Evolutionary conservation across 1,140 invertebrate species (phyloP).

Genomic region (Drosophila bipectinata): DNA sequence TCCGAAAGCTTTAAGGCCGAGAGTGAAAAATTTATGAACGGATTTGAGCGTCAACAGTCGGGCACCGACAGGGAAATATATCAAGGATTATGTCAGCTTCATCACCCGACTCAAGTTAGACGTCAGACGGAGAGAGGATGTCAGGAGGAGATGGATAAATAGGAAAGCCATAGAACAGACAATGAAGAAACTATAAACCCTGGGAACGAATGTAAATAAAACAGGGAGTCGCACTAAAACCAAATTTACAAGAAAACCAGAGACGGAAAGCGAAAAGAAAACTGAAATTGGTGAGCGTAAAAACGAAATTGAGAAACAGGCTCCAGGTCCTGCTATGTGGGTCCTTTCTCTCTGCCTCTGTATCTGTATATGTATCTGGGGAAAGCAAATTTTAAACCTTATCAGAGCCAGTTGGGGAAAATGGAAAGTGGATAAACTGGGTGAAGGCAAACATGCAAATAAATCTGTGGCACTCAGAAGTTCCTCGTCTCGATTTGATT

Average conservation of each 20-base stretch:
- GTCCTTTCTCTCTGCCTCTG: too few species aligned
- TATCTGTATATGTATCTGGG: not conserved
- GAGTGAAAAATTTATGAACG: slow-evolving; percentile 21
- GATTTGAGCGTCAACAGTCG: slow-evolving; percentile 44
- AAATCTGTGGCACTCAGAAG: slow-evolving; percentile 38
- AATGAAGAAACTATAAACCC: slow-evolving; percentile 30
- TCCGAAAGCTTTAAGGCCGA: slow-evolving; percentile 19
- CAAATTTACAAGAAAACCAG: slow-evolving; percentile 27
- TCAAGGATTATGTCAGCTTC: slow-evolving; percentile 79
- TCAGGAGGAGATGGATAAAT: not conserved
- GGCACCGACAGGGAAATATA: slow-evolving; percentile 52
- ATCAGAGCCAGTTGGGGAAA: slow-evolving; percentile 33
- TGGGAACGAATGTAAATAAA: slow-evolving; percentile 41
- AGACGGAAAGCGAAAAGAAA: slow-evolving; percentile 43
- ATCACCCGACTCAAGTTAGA: slow-evolving; percentile 41
- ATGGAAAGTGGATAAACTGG: slow-evolving; percentile 32
- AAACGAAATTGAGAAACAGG: slow-evolving; percentile 78
- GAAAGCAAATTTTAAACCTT: slow-evolving; percentile 51
- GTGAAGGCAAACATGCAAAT: slow-evolving; percentile 42
- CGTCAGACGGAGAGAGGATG: not conserved
- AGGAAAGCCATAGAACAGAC: slow-evolving; percentile 17
- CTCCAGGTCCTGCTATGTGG: slow-evolving; percentile 28
- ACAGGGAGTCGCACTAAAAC: slow-evolving; percentile 15
- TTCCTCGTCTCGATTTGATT: slow-evolving; percentile 48
- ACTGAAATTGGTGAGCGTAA: slow-evolving; percentile 57